These are phyloP conservation scores for Lateolabrax maculatus DNA, from an alignment of 2,797 vertebrate genomes.

Conservation along the genomic window DNA sequence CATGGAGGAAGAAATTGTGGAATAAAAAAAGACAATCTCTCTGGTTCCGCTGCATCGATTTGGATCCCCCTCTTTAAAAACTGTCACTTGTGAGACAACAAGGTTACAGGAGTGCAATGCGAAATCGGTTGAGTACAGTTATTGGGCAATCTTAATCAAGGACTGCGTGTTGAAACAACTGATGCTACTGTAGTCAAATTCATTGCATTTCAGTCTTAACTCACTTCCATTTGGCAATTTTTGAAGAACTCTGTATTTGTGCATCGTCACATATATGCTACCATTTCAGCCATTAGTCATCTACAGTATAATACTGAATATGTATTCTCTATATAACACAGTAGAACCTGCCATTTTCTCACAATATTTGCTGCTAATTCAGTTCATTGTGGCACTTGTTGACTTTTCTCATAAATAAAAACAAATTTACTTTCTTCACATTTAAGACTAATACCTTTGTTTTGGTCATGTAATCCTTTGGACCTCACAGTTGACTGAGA, in stretches of 20 bases:
- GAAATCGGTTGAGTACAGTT: constrained; percentile 13
- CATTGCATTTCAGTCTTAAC: constrained; percentile 37
- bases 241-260: constrained; percentile 31
- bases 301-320: constrained; percentile 41
- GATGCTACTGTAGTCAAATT: constrained; percentile 52
- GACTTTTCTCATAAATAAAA: constrained; percentile 21
- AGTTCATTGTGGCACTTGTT: constrained; percentile 26
- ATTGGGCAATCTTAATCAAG: constrained; percentile 1
- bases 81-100: background rate
- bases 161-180: constrained; percentile 21
- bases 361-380: constrained; percentile 13
- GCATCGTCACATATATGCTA: constrained; percentile 2
- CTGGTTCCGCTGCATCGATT: constrained; percentile 1
- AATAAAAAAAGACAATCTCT: constrained; percentile 4
- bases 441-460: constrained; percentile 39
- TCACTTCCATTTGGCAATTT: constrained; percentile 45
- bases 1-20: background rate
- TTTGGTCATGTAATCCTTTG: constrained; percentile 52
- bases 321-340: constrained; percentile 39
- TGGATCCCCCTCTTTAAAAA: background rate
- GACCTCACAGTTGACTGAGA: constrained; percentile 51
- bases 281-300: constrained; percentile 5
- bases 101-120: background rate
- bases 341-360: constrained; percentile 19
- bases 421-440: constrained; percentile 36